phyloP scores from a whole-genome alignment of 2,888 invertebrate species.

The Biston betularia region DNA sequence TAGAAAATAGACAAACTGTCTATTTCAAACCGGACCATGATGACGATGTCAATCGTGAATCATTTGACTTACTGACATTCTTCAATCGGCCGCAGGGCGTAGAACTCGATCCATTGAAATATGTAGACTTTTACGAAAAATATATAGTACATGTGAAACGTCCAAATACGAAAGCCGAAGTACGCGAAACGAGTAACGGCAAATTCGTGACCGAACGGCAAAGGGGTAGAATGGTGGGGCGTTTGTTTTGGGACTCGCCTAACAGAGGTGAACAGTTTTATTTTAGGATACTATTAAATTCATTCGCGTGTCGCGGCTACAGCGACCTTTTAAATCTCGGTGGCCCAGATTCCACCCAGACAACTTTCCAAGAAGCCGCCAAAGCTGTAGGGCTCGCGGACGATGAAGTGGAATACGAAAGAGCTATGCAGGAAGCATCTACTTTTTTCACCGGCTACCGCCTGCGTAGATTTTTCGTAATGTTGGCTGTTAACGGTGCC shows the following conservation, averaged over 20 bases:
- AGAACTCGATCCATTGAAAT: not conserved
- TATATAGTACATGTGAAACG: not conserved
- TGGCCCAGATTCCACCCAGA: not conserved
- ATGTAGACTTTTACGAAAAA: not conserved
- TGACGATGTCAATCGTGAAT: not conserved
- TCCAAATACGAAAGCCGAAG: not conserved
- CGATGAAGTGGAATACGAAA: not conserved
- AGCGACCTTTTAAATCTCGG: not conserved
- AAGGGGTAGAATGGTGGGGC: slow-evolving; percentile 18
- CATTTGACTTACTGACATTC: slow-evolving; percentile 15
- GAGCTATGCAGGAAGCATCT: not conserved
- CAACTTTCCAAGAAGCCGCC: not conserved
- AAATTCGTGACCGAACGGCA: slow-evolving; percentile 24
- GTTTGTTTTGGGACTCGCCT: not conserved
- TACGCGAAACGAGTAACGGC: slow-evolving; percentile 7
- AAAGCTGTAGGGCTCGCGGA: not conserved
- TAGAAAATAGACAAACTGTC: slow-evolving; percentile 10
- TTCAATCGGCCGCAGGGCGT: slow-evolving; percentile 22
- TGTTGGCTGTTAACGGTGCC: not conserved
- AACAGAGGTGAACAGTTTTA: too few relatives aligned
- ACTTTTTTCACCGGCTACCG: not conserved
- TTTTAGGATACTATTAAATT: slow-evolving; percentile 13
- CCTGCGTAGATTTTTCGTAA: not conserved
- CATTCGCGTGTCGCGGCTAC: not conserved
- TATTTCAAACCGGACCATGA: not conserved